Conservation (phyloP, 2,888 invertebrate species). For the Fabriciana adippe region DNA sequence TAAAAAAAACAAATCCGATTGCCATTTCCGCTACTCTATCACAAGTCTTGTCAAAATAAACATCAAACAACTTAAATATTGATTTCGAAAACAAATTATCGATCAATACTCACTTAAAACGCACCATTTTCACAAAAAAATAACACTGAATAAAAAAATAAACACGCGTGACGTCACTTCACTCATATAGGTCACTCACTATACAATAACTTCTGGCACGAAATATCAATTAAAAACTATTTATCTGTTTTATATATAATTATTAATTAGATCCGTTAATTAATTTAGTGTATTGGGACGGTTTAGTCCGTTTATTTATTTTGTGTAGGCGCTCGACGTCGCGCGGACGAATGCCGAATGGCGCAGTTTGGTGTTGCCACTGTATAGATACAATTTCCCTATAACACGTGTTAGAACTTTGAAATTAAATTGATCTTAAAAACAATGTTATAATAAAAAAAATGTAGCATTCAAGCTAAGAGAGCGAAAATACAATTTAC, state of each 20-base stretch:
- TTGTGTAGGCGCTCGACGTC: conserved; percentile 47
- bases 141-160: conserved; percentile 30
- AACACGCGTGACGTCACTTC: conserved; percentile 41
- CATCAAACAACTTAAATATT: background rate
- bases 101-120: conserved; percentile 1
- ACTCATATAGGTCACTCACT: conserved; percentile 39
- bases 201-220: background rate
- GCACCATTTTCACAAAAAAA: conserved; percentile 4
- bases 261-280: background rate
- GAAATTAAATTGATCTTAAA: no score
- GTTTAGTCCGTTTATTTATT: conserved; percentile 17
- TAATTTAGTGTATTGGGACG: conserved; percentile 1
- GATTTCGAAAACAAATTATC: background rate
- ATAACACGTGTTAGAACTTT: background rate
- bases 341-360: conserved; percentile 55
- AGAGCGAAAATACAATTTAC: no score
- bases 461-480: no score
- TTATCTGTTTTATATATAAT: background rate
- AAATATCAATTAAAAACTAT: background rate
- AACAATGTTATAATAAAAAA: no score
- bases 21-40: background rate
- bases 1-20: no score
- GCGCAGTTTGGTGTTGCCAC: conserved; percentile 65
- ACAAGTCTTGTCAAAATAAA: background rate
- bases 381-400: conserved; percentile 7